Evolutionary conservation across 2,797 vertebrate species (phyloP), one percentile per base, ranked within the genome.

Genomic region (Perdix hodgsoniae): DNA sequence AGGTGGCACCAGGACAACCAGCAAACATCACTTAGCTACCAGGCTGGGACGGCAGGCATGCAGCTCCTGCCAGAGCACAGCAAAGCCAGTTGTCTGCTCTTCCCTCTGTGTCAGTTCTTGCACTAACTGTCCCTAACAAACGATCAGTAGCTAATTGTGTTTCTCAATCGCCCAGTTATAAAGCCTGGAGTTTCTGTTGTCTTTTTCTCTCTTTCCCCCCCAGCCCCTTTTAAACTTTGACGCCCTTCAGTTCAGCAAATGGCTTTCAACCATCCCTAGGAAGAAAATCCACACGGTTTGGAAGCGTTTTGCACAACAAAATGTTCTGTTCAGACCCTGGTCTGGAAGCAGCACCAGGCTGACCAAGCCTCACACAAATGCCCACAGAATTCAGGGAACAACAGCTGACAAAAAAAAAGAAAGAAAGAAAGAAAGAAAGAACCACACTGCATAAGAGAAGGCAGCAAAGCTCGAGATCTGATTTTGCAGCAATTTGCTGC

Each of bases 401-500:
- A 56, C 84, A 86, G 69, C 40, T 27, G 87, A 65, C 44, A 86
- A 86, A 59, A 59, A 78, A 80, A 71, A 59, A 78, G 76, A 10
- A 61, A n/a, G n/a, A n/a, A n/a, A n/a, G n/a, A n/a, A n/a, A n/a
- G n/a, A n/a, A n/a, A n/a, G n/a, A n/a, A 59, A 78, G 76, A 10
- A 61, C 72, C 88, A 37, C 91, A 19, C 5, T 13, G 54, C 75
- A 69, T 89, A 88, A 71, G 79, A 88, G 86, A 87, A 95, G 91
- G 92, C 86, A 95, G 63, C 49, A 63, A 81, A 84, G 92, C 92
- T 95, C 24, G 1, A 93, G 94, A 95, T 92, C 94, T 91, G 87
- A 94, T 96, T 95, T 93, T 93, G 87, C 93, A 90, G 96, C 94
- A 97, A 97, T 97, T 81, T 94, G 59, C 88, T 92, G 96, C 88